Evolutionary conservation across 2,113 vertebrate species (phyloP), one percentile per base, ranked within the genome.

Genomic region (Aegotheles bennettii): DNA sequence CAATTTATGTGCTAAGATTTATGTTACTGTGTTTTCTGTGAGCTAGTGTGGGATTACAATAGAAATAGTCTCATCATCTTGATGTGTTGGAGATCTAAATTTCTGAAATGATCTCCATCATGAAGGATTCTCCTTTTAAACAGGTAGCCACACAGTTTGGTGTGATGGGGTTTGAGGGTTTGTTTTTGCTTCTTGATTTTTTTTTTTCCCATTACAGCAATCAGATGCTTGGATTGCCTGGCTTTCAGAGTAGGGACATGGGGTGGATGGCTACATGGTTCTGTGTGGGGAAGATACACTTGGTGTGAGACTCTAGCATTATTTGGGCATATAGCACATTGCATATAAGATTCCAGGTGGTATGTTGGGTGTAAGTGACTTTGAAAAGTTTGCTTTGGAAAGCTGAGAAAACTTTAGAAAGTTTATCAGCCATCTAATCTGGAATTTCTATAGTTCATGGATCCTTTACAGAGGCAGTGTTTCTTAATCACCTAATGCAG

Each of bases 151-250:
- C 9, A 42, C 10, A 13, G 5, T 20, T 59, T n/a, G 4, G 9
- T 2, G 36, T 3, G 11, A 45, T 16, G 3, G 36, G 8, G 6
- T 9, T 16, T 43, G 7, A 18, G n/a, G n/a, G 16, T 2, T 59
- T 54, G 11, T 25, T 42, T 40, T 13, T 45, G 45, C 14, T 20
- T 20, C 4, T 28, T 33, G 35, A 6, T 20, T 17, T 4, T 48
- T 42, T 9, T 40, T 48, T 4, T 13, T 2, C 7, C 12, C 18
- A 3, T 17, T 65, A 25, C 4, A 77, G 57, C n/a, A 56, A 40
- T 36, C 15, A n/a, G 36, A 50, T 81, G 69, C 40, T 61, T 71
- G 48, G 28, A 13, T 77, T 51, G 71, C 53, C 26, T 51, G 42
- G 36, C 9, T 63, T 59, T 73, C 23, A 26, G 35, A 31, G 14